Evolutionary conservation across 1,140 invertebrate species (phyloP).

Genomic region (Drosophila erecta): DNA sequence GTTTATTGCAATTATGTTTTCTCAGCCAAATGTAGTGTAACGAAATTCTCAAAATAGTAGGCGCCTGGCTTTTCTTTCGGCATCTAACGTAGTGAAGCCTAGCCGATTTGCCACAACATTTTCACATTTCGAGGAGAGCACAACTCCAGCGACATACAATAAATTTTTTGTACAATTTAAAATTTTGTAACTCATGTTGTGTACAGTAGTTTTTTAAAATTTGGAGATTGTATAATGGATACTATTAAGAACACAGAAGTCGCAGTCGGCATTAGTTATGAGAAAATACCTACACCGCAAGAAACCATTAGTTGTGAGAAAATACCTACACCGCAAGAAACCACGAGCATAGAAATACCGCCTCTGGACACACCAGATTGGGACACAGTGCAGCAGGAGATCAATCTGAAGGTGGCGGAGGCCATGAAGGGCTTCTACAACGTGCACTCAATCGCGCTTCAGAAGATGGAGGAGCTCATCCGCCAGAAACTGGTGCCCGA

Average conservation of each 20-base stretch:
- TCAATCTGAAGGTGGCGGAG: neutral
- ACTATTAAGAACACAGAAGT: too few relatives aligned
- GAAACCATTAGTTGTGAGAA: neutral
- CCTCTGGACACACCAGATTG: neutral
- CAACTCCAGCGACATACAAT: neutral
- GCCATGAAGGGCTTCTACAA: neutral
- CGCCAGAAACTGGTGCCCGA: neutral
- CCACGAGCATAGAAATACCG: neutral
- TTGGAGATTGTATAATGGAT: too few relatives aligned
- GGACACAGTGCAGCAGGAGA: neutral
- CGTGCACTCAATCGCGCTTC: neutral
- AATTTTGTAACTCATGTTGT: too few relatives aligned
- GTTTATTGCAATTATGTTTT: too few relatives aligned
- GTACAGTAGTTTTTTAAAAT: too few relatives aligned
- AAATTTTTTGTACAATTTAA: too few relatives aligned
- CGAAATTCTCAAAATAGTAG: neutral
- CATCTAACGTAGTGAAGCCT: too few relatives aligned
- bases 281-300: neutral
- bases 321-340: neutral
- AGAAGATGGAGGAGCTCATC: neutral
- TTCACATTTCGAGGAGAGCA: neutral
- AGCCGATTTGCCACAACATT: too few relatives aligned
- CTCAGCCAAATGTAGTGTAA: too few relatives aligned
- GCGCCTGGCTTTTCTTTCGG: neutral
- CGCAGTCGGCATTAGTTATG: too few relatives aligned